Evolutionary conservation across 2,797 vertebrate species (phyloP).

Genomic region (Leucoraja ocellata): DNA sequence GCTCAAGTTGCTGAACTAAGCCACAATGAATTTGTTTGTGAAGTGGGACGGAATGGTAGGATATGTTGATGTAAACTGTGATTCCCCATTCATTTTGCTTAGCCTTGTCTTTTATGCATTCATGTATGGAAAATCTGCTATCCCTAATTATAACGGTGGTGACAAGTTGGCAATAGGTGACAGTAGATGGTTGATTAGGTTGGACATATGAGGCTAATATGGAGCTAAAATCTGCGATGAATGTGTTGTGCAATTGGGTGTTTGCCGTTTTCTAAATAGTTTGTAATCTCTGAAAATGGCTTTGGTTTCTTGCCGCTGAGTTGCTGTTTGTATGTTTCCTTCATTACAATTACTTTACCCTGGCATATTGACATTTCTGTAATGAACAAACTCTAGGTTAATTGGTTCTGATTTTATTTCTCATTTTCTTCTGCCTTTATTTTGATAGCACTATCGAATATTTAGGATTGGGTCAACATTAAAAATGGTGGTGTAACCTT

Average conservation of each 20-base stretch:
- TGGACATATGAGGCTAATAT: too few relatives aligned
- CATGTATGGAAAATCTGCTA: too few relatives aligned
- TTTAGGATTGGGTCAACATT: slow-evolving; percentile 60
- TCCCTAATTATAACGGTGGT: neutral
- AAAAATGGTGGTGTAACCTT: slow-evolving; percentile 61
- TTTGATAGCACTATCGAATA: slow-evolving; percentile 63
- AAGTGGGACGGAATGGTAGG: too few relatives aligned
- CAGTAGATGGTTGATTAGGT: too few relatives aligned
- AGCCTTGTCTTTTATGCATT: neutral
- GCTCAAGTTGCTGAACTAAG: too few relatives aligned
- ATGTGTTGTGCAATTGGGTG: too few relatives aligned
- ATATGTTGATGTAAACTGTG: too few relatives aligned
- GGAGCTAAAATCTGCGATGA: too few relatives aligned
- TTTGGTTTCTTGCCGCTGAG: neutral
- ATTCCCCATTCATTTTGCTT: neutral
- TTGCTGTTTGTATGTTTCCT: neutral
- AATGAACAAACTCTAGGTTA: neutral
- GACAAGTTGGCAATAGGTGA: neutral
- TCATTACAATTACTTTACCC: neutral
- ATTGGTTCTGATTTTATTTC: neutral
- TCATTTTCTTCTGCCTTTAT: slow-evolving; percentile 52
- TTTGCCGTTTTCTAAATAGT: too few relatives aligned
- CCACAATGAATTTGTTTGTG: too few relatives aligned
- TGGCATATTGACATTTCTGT: neutral
- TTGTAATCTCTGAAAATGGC: neutral